Base-by-base conservation (phyloP, 2,113 vertebrate genomes). In the Centropus bengalensis region DNA sequence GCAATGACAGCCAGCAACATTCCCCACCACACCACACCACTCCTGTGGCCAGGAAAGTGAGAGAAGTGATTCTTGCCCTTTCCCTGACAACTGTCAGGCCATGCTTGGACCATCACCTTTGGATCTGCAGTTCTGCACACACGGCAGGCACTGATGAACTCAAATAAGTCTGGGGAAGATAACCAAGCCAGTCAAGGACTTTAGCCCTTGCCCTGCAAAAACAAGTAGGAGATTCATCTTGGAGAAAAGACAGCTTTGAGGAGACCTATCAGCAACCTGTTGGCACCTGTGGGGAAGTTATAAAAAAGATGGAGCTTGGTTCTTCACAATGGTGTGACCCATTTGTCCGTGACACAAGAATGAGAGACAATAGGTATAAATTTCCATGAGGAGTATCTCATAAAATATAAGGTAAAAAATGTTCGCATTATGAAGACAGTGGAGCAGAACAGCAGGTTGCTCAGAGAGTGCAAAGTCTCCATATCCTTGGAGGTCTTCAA, bases 1-100 rank as follows among this genome's bases (percentile, higher is more conserved):
- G 74, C 42, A 69, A 17, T 18, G n/a, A 59, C 68, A 81, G 24
- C 30, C 30, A 75, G 44, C 30, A 59, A 42, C 79, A 59, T 6
- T 51, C 24, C 49, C 45, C 22, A 62, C 40, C 1, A 0, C 12
- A 16, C 38, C 52, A 45, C 14, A 81, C 45, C 27, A 67, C 10
- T 36, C 36, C 36, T 1, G 9, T 16, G 19, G n/a, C 11, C 36
- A 77, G 23, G 14, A 62, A 21, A 71, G 6, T 0, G 1, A 40
- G 14, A 15, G 24, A 77, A 66, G 28, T 0, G 0, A 60, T 76
- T 56, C 9, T 62, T 71, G 23, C 30, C 11, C 20, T 47, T 44
- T 38, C 27, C 28, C 47, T 77, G 17, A 36, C 9, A 40, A n/a
- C 8, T 21, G 10, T 76, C 47, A 77, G 59, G 47, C 32, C 45